Base-by-base conservation (phyloP, 2,888 invertebrate species). In the Agrochola litura region DNA sequence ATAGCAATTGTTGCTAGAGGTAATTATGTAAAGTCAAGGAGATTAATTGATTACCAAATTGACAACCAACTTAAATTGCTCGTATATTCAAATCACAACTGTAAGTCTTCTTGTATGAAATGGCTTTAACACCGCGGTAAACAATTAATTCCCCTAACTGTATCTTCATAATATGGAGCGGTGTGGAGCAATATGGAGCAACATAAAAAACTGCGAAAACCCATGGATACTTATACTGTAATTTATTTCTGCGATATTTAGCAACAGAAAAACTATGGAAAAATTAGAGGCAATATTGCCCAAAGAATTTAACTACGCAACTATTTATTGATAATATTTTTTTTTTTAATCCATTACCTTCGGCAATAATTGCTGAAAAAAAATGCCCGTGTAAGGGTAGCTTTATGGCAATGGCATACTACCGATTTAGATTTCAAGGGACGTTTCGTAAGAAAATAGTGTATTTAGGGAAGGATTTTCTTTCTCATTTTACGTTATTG, bases 401-500 rank as follows among this genome's bases (percentile, higher is more conserved):
- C 74, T 60, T 75, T 79, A 79, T 14, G 9, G 10, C n/a, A 69
- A 83, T 16, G 12, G 12, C 25, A 69, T 80, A 25, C 12, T 69
- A 65, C 75, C 46, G 58, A 80, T 84, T 73, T 75, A 58, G 61
- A 69, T 83, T 64, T 68, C 6, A 65, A 79, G 16, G 72, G 80
- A 43, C 37, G 25, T 60, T 79, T 46, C 6, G 30, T n/a, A 30
- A 71, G 69, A 79, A 84, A 84, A 82, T 79, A 52, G 46, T 72
- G 60, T 61, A 60, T 64, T 64, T 71, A 37, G 19, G n/a, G 54
- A 0, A 12, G 22, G 54, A 60, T 71, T 79, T 67, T 30, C 16
- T 64, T 70, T 70, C 41, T 14, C 49, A 69, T 78, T 67, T 68
- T 30, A 71, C 61, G 49, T 49, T 46, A 67, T 66, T 60, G 58